Conservation (phyloP, 2,113 vertebrate species). For the Lampris incognitus region DNA sequence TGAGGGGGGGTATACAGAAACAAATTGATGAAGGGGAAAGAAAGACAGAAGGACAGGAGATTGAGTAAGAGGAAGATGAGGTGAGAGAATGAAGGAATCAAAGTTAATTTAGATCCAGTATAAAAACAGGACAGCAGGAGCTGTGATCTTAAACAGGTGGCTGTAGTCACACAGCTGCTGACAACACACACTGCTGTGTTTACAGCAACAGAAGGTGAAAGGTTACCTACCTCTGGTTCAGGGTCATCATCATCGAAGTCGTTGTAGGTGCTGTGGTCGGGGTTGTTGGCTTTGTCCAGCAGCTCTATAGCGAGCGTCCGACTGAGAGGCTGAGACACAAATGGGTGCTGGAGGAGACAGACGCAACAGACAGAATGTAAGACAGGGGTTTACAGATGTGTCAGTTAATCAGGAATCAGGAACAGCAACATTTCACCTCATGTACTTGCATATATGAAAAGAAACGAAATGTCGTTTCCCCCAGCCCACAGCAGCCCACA, state of each 20-base stretch:
- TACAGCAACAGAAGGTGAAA: constrained; percentile 16
- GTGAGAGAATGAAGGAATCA: constrained; percentile 10
- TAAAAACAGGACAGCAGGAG: no score
- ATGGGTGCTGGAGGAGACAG: constrained; percentile 89
- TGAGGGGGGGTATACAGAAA: not conserved
- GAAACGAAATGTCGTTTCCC: no score
- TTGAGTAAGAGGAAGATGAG: constrained; percentile 3
- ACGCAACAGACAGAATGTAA: not conserved
- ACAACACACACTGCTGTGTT: not conserved
- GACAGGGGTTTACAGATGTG: not conserved
- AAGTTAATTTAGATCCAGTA: constrained; percentile 1
- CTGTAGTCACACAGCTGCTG: not conserved
- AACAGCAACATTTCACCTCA: no score
- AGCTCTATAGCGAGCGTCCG: constrained; percentile 95
- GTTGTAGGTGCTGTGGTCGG: constrained; percentile 93
- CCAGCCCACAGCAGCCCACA: no score
- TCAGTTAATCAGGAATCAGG: no score
- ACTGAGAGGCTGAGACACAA: constrained; percentile 95
- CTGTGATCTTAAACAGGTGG: not conserved
- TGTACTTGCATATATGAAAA: no score
- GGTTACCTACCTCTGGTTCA: constrained; percentile 88
- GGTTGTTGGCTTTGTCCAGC: constrained; percentile 96
- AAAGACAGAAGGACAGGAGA: constrained; percentile 22
- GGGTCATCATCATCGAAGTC: constrained; percentile 98
- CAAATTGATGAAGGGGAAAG: constrained; percentile 23